Percentiles rank a stretch among this genome's conserved stretches.
Evolutionary conservation across 2,888 invertebrate species (phyloP).

Genomic region (Cordilura impudica): DNA sequence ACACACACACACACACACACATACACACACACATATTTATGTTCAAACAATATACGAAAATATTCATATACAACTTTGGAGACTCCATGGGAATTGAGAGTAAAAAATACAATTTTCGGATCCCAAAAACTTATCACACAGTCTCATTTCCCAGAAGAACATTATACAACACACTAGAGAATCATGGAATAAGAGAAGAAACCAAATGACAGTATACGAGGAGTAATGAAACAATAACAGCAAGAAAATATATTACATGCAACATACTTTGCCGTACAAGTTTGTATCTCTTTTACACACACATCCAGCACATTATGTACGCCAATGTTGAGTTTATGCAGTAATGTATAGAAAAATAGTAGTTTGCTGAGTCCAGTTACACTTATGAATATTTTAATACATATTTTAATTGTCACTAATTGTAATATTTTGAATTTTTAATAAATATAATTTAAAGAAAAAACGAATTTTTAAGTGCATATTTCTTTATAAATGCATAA

Average conservation of each 20-base stretch:
- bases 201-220: slow-evolving; percentile 46
- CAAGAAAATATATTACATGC: slow-evolving; percentile 27
- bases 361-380: too few relatives aligned
- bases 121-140: slow-evolving; percentile 78
- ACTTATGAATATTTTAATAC: too few relatives aligned
- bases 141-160: slow-evolving; percentile 78
- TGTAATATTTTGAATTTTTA: too few relatives aligned
- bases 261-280: not conserved
- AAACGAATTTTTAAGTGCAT: too few relatives aligned
- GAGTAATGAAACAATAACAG: slow-evolving; percentile 54
- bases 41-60: slow-evolving; percentile 13
- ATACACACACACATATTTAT: not conserved
- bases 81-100: slow-evolving; percentile 70
- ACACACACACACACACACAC: slow-evolving; percentile 13
- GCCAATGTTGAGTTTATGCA: too few relatives aligned
- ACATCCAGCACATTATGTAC: too few relatives aligned
- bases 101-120: slow-evolving; percentile 77
- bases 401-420: too few relatives aligned
- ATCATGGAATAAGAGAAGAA: slow-evolving; percentile 46
- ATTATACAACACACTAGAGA: slow-evolving; percentile 77
- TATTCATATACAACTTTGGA: slow-evolving; percentile 72
- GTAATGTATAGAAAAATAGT: not conserved
- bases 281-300: not conserved
- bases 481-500: too few relatives aligned
- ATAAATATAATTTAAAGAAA: too few relatives aligned